Evolutionary conservation across 2,113 vertebrate species (phyloP).

Genomic region (Sander lucioperca): DNA sequence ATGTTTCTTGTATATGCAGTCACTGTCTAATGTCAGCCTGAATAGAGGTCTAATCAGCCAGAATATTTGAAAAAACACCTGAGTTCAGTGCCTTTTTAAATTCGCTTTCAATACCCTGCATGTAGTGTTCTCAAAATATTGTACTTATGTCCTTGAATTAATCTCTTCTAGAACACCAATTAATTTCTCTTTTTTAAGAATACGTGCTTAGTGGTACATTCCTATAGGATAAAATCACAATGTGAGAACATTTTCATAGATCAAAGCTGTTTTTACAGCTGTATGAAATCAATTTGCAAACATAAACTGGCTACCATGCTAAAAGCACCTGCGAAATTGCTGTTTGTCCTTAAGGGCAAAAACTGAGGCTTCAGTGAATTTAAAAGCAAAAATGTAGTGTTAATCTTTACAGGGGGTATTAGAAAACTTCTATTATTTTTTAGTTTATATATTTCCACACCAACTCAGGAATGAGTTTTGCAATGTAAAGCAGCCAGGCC

Average conservation of each 20-base stretch:
- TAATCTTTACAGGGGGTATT: conserved; percentile 52
- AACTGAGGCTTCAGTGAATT: conserved; percentile 51
- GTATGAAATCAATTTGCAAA: conserved; percentile 71
- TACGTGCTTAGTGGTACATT: not conserved
- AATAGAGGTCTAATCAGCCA: conserved; percentile 19
- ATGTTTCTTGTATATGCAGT: not conserved
- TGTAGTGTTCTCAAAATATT: not conserved
- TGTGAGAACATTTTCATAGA: conserved; percentile 28
- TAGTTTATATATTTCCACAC: conserved; percentile 16
- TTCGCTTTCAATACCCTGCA: conserved; percentile 4
- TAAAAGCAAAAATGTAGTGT: conserved; percentile 52
- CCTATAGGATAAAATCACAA: conserved; percentile 41
- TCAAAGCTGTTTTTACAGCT: conserved; percentile 60
- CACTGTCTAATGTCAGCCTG: not conserved
- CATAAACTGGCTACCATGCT: conserved; percentile 33
- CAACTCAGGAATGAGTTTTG: conserved; percentile 39
- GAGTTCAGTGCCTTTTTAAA: not conserved
- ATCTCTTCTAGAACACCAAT: conserved; percentile 38
- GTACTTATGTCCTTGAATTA: conserved; percentile 18
- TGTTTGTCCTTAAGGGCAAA: conserved; percentile 67
- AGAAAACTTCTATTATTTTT: conserved; percentile 58
- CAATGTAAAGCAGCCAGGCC: conserved; percentile 42
- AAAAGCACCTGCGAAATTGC: conserved; percentile 52
- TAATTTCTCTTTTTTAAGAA: conserved; percentile 28
- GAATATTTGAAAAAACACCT: conserved; percentile 13